A percentile compares a stretch with the other conserved stretches of the same genome.
Evolutionary conservation across 2,113 vertebrate species (phyloP).

Genomic region (Megatriorchis doriae): DNA sequence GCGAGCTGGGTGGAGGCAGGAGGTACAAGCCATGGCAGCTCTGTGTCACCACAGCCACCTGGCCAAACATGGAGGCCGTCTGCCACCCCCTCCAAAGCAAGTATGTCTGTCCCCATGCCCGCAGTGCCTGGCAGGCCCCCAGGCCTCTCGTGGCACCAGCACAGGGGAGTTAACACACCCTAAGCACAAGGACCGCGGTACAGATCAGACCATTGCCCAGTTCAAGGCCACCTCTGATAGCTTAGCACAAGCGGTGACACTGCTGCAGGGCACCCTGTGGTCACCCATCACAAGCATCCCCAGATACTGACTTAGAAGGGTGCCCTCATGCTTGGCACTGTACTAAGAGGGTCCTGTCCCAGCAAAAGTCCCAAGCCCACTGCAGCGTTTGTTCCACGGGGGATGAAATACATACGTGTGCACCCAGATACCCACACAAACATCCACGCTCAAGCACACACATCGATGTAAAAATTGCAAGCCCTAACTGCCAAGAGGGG

Average conservation of each 20-base stretch:
- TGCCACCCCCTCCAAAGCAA: not conserved
- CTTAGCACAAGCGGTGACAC: not conserved
- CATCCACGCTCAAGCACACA: not conserved
- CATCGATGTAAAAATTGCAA: accelerated
- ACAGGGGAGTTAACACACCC: not conserved
- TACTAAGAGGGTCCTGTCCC: not conserved
- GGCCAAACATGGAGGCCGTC: no score
- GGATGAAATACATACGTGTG: not conserved
- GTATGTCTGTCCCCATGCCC: not conserved
- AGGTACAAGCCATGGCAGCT: not conserved
- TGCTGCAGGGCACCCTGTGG: not conserved
- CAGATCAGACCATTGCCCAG: not conserved
- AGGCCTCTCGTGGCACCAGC: not conserved
- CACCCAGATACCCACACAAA: not conserved
- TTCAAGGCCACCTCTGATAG: not conserved
- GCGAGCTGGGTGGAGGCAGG: not conserved
- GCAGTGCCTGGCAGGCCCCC: not conserved
- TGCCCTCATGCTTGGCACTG: not conserved
- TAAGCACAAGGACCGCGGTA: not conserved
- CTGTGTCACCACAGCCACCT: not conserved
- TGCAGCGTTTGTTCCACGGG: accelerated
- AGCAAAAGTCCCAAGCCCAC: not conserved
- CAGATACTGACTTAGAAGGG: not conserved
- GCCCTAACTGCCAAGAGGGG: not conserved
- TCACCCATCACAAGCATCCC: not conserved